Percentiles rank a stretch among this genome's conserved stretches.
phyloP scores from a whole-genome alignment of 2,113 vertebrate genomes.

The Bungarus multicinctus region DNA sequence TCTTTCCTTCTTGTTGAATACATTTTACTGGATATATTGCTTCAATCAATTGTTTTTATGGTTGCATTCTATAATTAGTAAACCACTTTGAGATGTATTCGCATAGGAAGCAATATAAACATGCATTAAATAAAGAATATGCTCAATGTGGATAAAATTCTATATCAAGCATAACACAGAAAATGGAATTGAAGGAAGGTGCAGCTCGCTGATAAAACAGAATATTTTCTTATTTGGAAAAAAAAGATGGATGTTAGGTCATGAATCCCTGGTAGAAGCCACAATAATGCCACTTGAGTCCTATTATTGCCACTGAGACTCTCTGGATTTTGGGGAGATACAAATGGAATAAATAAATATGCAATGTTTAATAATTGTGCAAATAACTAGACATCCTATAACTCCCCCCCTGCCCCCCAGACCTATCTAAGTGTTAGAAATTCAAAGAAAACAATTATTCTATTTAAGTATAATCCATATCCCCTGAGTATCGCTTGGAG shows the following conservation, averaged over 20 bases:
- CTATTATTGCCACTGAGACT: neutral
- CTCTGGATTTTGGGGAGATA: neutral
- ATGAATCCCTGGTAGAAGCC: neutral
- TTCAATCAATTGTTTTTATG: neutral
- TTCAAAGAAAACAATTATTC: neutral
- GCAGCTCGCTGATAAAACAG: neutral
- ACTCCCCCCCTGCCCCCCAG: neutral
- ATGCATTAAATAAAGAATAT: neutral
- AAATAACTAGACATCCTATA: neutral
- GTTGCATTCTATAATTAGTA: neutral
- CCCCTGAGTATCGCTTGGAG: neutral
- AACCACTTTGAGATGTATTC: neutral
- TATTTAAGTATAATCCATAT: neutral
- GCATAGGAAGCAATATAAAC: neutral
- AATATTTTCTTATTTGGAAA: neutral
- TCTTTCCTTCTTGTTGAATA: neutral
- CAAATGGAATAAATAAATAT: neutral
- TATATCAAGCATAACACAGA: neutral
- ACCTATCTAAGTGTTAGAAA: neutral
- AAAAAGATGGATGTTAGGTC: neutral
- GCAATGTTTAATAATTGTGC: neutral
- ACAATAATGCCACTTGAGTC: neutral
- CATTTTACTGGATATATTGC: neutral
- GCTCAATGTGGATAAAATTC: neutral
- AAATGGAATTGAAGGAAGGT: neutral